Base-by-base conservation (phyloP, 2,113 vertebrate genomes). In the Amblyopsis rosae region DNA sequence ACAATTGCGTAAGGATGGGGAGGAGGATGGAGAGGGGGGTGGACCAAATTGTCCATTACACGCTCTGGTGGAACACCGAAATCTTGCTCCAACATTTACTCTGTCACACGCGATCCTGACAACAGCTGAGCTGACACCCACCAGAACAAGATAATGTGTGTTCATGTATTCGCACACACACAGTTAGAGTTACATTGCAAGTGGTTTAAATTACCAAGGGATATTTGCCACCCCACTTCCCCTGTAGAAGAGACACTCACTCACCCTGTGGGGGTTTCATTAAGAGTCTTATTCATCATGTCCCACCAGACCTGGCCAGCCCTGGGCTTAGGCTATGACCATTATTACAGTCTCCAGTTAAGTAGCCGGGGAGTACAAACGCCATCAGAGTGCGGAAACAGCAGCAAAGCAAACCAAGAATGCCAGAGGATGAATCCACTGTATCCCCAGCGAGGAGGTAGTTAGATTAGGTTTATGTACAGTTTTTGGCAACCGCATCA, bases 61-160 rank as follows among this genome's bases (percentile, higher is more conserved):
- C 81, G 90, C 87, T 82, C 81, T 85, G 59, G 75, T 92, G 89
- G 76, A 84, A 55, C 70, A 59, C 55, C 81, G 87, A 85, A 92
- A 89, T 91, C 81, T 69, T 71, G 82, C 77, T 70, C 79, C 77
- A 75, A 13, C 72, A 66, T 8, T 84, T 83, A 82, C 86, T 75
- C 72, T 16, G 33, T 7, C 32, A 49, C 13, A 13, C 9, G 59
- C 33, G n/a, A 32, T 10, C 41, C 26, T 26, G n/a, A 26, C 55
- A 15, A 35, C 54, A 65, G 50, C 35, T 49, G 53, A 13, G 4
- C 46, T 48, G 60, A 11, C 12, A 61, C 5, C 35, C 7, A 41
- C 26, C 26, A 41, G 35, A 5, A 41, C 35, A 41, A 41, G 35
- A 51, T 10, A 10, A 32, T 33, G 9, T 15, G 62, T 35, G 49